Conservation (phyloP, 2,888 invertebrate species). For the Lottia gigantea region DNA sequence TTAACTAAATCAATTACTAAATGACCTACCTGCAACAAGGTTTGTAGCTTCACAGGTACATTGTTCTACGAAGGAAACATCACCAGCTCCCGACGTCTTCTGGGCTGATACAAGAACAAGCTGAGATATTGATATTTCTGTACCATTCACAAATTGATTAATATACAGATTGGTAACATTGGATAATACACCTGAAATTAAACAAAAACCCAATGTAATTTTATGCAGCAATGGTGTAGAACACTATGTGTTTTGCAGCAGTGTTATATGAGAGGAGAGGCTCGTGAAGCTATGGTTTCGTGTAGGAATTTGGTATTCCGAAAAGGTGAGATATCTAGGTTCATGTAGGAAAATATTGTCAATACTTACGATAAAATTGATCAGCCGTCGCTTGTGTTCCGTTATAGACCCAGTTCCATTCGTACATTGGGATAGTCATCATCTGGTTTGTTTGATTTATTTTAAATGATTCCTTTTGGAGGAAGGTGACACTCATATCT, state of each 20-base stretch:
- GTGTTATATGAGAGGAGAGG: too few relatives aligned
- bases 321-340: too few relatives aligned
- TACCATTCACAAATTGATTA: slow-evolving; percentile 25
- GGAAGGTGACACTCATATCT: not conserved
- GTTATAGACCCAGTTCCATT: slow-evolving; percentile 13
- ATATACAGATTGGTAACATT: slow-evolving; percentile 29
- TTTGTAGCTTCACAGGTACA: slow-evolving; percentile 34
- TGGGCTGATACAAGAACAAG: slow-evolving; percentile 27
- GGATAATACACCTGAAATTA: slow-evolving; percentile 35
- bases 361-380: slow-evolving; percentile 18
- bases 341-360: too few relatives aligned
- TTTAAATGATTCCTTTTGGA: not conserved
- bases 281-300: too few relatives aligned
- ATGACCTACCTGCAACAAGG: slow-evolving; percentile 22
- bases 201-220: not conserved
- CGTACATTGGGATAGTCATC: not conserved
- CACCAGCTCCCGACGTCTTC: slow-evolving; percentile 6
- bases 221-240: too few relatives aligned
- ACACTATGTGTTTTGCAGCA: too few relatives aligned
- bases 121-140: slow-evolving; percentile 21
- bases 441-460: not conserved
- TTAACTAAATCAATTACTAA: too few relatives aligned
- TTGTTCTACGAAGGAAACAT: slow-evolving; percentile 28
- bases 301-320: too few relatives aligned
- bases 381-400: slow-evolving; percentile 4